Percentiles rank a stretch among this genome's conserved stretches.
These are phyloP conservation scores for Apoda limacodes DNA, from an alignment of 2,888 invertebrate genomes.

Conservation along the genomic window DNA sequence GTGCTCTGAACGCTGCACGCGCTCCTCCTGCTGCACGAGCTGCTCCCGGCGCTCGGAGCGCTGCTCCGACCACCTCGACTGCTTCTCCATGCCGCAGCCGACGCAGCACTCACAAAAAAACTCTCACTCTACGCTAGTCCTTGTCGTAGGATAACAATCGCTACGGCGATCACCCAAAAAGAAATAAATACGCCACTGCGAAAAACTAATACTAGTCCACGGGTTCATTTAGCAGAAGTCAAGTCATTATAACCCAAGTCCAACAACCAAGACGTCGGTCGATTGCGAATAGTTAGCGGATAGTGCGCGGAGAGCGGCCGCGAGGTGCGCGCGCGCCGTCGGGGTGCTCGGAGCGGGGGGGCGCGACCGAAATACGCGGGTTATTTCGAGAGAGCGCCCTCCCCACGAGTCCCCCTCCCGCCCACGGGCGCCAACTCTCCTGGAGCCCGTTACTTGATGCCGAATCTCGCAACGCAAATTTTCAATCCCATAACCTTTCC, in stretches of 20 bases:
- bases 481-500: slow-evolving; percentile 9
- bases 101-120: slow-evolving; percentile 51
- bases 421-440: slow-evolving; percentile 22
- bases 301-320: slow-evolving; percentile 67
- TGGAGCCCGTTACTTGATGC: slow-evolving; percentile 15
- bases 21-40: slow-evolving; percentile 63
- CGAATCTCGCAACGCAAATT: slow-evolving; percentile 10
- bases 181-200: slow-evolving; percentile 59
- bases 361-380: slow-evolving; percentile 61
- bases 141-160: slow-evolving; percentile 41
- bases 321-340: slow-evolving; percentile 29
- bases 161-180: slow-evolving; percentile 45
- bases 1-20: slow-evolving; percentile 74
- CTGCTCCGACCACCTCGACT: slow-evolving; percentile 68
- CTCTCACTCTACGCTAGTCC: slow-evolving; percentile 64
- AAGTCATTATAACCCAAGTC: slow-evolving; percentile 82
- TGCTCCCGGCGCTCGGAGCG: slow-evolving; percentile 41
- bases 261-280: slow-evolving; percentile 91
- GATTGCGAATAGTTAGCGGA: slow-evolving; percentile 92
- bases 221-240: slow-evolving; percentile 78
- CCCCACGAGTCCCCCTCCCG: slow-evolving; percentile 43
- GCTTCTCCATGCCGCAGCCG: slow-evolving; percentile 80
- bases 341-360: slow-evolving; percentile 34
- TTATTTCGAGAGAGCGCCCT: slow-evolving; percentile 59
- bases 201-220: slow-evolving; percentile 65